Evolutionary conservation across 1,140 invertebrate species (phyloP).

Genomic region (Solen grandis): DNA sequence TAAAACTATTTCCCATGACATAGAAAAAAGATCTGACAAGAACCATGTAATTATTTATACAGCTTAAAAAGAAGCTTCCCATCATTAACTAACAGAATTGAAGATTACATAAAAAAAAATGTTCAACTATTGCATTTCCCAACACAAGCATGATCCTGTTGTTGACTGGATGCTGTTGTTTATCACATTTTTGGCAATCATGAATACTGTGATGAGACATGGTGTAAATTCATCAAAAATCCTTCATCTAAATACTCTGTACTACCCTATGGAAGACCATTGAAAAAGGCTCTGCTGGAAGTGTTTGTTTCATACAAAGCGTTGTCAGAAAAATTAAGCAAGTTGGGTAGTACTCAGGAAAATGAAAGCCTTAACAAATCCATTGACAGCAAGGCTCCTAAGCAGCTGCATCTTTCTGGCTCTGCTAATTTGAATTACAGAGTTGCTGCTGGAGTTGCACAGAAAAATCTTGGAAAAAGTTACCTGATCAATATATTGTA

Average conservation of each 20-base stretch:
- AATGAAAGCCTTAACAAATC: conserved; percentile 9
- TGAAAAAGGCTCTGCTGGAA: background rate
- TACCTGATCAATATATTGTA: too few relatives aligned
- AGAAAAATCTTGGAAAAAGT: too few relatives aligned
- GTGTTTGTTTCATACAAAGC: background rate
- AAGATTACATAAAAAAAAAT: background rate
- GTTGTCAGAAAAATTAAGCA: background rate
- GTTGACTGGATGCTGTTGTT: background rate
- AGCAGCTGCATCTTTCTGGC: conserved; percentile 11
- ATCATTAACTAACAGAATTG: background rate
- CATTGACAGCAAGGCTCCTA: conserved; percentile 4
- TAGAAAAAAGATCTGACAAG: conserved; percentile 2
- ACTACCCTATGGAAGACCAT: conserved; percentile 6
- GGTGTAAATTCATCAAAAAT: conserved; percentile 6
- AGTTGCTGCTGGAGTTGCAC: background rate
- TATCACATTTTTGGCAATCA: background rate
- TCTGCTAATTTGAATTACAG: conserved; percentile 34
- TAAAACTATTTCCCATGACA: too few relatives aligned
- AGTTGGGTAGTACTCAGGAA: conserved; percentile 7
- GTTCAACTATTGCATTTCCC: conserved; percentile 1
- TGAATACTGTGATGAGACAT: conserved; percentile 14
- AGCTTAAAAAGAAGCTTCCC: background rate
- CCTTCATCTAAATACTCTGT: background rate
- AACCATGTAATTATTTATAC: background rate
- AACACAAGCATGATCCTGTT: background rate